Evolutionary conservation across 2,113 vertebrate species (phyloP), one percentile per base, ranked within the genome.

Genomic region (Corythoichthys intestinalis): DNA sequence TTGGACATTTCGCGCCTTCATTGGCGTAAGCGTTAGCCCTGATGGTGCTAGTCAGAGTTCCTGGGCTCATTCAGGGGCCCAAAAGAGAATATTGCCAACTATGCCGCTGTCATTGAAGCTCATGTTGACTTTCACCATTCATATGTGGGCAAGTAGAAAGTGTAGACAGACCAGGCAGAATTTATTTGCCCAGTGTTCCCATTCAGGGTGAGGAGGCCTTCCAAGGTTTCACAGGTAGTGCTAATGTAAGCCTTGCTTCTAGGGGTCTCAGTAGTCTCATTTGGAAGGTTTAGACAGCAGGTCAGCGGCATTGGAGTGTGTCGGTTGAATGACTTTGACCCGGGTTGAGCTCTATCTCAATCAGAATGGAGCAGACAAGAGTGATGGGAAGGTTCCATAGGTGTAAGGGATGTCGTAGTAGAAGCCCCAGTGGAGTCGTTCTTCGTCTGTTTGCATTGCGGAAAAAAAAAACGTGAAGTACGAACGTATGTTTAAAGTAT

Each of bases 401-500:
- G 70, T 68, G 81, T 70, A 70, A 75, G 60, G 74, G 59, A 65
- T 76, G 66, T 38, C 71, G 72, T 70, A 72, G 80, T 78, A 77
- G 80, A 77, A 58, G 65, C 86, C 88, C 89, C 91, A 75, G 67
- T 76, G 77, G 89, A 73, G 78, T 86, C 81, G 66, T 91, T 90
- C 80, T 85, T 77, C 69, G 79, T 84, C 80, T 91, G 92, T 90
- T 93, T 89, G 91, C 86, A 83, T 88, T 87, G 83, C 82, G 14
- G 14, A 84, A 86, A 85, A 13, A 84, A 86, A 84, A 85, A 88
- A 87, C 77, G 80, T 80, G 75, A 86, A 48, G 81, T 91, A 92
- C 88, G 89, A 88, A 90, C 84, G 90, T 88, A 84, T 91, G 88
- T 91, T 91, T 92, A 90, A 91, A 89, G 86, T 86, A 85, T 78